These are phyloP conservation scores for Odontamblyopus lacepedii DNA, from an alignment of 2,797 vertebrate genomes.

Conservation along the genomic window DNA sequence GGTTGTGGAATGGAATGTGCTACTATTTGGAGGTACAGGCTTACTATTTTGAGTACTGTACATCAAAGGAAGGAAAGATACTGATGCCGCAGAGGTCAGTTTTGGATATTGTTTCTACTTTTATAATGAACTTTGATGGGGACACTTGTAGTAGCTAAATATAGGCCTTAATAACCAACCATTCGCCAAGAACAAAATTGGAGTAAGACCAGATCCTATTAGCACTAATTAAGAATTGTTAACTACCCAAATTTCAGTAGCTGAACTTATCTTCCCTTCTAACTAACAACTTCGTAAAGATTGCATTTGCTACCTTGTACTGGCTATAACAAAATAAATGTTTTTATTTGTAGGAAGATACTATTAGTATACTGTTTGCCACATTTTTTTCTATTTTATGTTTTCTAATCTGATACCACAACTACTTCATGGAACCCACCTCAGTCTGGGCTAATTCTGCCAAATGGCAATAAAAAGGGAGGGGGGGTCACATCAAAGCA, in stretches of 20 bases:
- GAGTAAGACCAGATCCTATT: conserved; percentile 2
- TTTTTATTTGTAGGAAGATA: not conserved
- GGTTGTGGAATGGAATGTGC: not conserved
- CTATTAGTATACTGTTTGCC: not conserved
- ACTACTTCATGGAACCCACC: not conserved
- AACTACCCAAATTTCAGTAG: not conserved
- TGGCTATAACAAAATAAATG: not conserved
- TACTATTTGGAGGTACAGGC: not conserved
- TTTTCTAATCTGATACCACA: not conserved
- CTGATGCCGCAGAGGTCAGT: not conserved
- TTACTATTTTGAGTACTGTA: not conserved
- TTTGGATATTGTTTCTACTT: not conserved
- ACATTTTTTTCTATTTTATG: too few species aligned
- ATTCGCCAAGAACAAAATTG: conserved; percentile 3
- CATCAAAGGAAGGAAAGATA: not conserved
- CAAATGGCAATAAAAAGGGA: too few species aligned
- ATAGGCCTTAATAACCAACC: not conserved
- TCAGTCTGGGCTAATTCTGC: too few species aligned
- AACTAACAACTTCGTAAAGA: not conserved
- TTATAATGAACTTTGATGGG: not conserved
- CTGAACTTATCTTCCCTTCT: not conserved
- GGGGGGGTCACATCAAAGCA: too few species aligned
- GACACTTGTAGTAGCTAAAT: not conserved
- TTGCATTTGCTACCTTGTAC: not conserved
- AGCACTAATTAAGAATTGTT: not conserved